Evolutionary conservation across 1,140 invertebrate species (phyloP).

Genomic region (Caenorhabditis inopinata): DNA sequence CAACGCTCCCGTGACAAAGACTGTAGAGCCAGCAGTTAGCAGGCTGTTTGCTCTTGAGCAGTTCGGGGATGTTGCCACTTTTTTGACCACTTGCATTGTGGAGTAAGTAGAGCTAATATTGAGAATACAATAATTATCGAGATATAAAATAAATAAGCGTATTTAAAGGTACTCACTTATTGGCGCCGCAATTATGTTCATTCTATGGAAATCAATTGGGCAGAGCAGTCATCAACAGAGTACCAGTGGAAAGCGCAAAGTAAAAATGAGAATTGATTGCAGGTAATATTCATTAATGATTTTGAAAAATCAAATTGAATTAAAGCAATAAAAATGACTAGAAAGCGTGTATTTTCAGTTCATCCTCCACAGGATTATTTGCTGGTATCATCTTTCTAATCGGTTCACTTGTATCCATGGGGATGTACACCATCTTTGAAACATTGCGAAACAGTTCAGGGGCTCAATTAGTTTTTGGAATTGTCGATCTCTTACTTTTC

Average conservation of each 20-base stretch:
- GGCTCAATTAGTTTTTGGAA: conserved; percentile 59
- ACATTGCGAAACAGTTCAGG: conserved; percentile 49
- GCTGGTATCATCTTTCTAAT: conserved; percentile 63
- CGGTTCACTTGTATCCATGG: conserved; percentile 60
- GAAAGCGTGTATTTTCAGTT: conserved; percentile 46
- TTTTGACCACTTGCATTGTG: conserved; percentile 63
- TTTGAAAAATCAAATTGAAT: too few relatives aligned
- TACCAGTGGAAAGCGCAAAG: conserved; percentile 51
- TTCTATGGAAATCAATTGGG: conserved; percentile 61
- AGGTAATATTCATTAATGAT: too few relatives aligned
- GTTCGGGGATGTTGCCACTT: conserved; percentile 65
- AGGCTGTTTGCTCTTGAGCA: conserved; percentile 57
- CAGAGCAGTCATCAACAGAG: conserved; percentile 43
- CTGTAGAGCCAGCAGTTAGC: background rate
- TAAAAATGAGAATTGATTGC: conserved; percentile 65
- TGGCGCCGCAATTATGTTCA: conserved; percentile 64
- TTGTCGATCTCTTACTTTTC: conserved; percentile 62
- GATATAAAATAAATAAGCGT: background rate
- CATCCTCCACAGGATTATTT: conserved; percentile 61
- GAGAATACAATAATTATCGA: background rate
- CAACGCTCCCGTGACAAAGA: conserved; percentile 2
- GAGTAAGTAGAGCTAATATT: conserved; percentile 39
- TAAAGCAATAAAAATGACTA: too few relatives aligned
- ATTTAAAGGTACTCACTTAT: conserved; percentile 58
- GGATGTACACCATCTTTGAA: conserved; percentile 61